Percentiles rank a stretch among this genome's conserved stretches.
phyloP scores from a whole-genome alignment of 2,113 vertebrate species.

The Piaya cayana region DNA sequence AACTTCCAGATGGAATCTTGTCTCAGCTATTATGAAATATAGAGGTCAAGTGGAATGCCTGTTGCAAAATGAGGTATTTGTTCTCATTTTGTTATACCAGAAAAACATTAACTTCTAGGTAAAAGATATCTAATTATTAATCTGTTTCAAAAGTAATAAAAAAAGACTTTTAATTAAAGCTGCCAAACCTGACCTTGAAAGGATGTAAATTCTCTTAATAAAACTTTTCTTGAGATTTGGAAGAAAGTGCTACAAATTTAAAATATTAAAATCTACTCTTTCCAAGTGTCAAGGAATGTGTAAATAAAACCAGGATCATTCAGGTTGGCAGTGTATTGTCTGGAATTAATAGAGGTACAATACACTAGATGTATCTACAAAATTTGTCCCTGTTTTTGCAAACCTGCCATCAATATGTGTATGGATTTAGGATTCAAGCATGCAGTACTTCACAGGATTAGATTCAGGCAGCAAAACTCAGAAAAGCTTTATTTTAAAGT shows the following conservation, averaged over 20 bases:
- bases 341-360: not conserved
- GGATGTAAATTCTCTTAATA: not conserved
- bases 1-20: slow-evolving; percentile 15
- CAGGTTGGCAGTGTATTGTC: not conserved
- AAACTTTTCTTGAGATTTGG: not conserved
- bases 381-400: not conserved
- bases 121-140: not conserved
- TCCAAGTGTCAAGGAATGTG: not conserved
- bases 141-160: not conserved
- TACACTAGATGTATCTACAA: not conserved
- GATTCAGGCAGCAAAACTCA: not conserved
- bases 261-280: not conserved
- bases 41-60: slow-evolving; percentile 34
- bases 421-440: not conserved
- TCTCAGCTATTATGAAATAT: slow-evolving; percentile 7
- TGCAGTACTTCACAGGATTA: not conserved
- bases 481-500: not conserved
- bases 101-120: not conserved
- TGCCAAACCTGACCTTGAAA: not conserved
- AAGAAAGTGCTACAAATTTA: not conserved
- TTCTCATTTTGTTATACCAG: not conserved
- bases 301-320: not conserved
- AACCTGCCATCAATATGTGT: not conserved
- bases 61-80: slow-evolving; percentile 59
- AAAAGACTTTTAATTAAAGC: slow-evolving; percentile 11